Evolutionary conservation across 2,888 invertebrate genomes (phyloP).

Genomic region (Dorcus hopei): DNA sequence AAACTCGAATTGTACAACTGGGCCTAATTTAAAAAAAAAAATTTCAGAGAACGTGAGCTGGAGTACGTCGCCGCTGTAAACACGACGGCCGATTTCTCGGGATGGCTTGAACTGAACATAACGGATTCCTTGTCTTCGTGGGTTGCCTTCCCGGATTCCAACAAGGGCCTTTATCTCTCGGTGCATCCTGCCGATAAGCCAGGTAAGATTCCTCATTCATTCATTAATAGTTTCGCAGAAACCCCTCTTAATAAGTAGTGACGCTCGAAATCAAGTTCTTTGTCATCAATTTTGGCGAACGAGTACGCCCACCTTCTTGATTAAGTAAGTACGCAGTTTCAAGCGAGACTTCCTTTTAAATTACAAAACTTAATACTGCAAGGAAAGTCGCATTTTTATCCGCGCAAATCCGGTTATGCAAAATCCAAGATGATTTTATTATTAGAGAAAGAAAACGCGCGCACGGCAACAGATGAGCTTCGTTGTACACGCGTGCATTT

Average conservation of each 20-base stretch:
- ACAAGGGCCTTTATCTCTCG: conserved; percentile 82
- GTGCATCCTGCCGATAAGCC: conserved; percentile 70
- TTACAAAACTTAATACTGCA: no score
- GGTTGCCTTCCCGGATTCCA: conserved; percentile 74
- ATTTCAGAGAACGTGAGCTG: conserved; percentile 64
- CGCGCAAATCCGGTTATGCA: no score
- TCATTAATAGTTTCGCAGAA: background rate
- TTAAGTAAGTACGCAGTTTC: background rate
- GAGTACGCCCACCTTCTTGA: background rate
- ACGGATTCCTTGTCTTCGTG: conserved; percentile 74
- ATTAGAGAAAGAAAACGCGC: no score
- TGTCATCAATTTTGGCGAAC: background rate
- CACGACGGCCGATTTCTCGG: conserved; percentile 72
- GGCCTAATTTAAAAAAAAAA: no score
- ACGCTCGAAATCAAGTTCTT: background rate
- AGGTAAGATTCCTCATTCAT: conserved; percentile 47
- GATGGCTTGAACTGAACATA: conserved; percentile 86
- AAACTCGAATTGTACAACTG: no score
- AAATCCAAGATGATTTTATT: no score
- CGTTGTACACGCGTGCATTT: no score
- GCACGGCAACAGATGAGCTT: no score
- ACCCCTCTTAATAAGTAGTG: background rate
- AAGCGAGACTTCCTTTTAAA: background rate
- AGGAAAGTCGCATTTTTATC: no score
- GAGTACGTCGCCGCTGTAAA: conserved; percentile 73